Base-by-base conservation (phyloP, 2,113 vertebrate species). In the Elephantulus edwardii region DNA sequence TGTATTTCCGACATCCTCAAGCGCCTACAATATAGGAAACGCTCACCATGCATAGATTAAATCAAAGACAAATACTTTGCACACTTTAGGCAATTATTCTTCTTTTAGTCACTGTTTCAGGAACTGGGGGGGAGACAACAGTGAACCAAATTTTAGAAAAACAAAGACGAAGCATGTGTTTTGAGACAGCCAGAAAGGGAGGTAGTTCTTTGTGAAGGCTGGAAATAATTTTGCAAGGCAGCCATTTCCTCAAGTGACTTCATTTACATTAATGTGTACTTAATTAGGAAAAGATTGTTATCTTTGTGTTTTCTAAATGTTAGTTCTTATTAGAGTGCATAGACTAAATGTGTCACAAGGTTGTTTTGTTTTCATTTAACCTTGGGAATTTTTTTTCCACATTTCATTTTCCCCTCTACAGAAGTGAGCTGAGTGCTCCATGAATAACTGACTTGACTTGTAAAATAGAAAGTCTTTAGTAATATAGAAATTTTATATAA, bases 211-310 rank as follows among this genome's bases (percentile, higher is more conserved):
- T 70, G 38, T 85, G 66, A 94, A 86, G 38, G n/a, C 68, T 38
- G 66, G 52, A 86, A 74, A 81, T 90, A 77, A 91, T 77, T 95
- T 85, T 88, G 24, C 38, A 77, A 82, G 66, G 82, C 48, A 79
- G 24, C 46, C 58, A 5, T 93, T 91, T 94, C 48, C 46, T 22
- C 56, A 42, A 88, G 66, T 80, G n/a, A 64, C 26, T 86, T 90
- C 42, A 24, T 88, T 90, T 90, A 86, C 26, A 35, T 90, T 86
- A 78, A 26, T 80, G 20, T 87, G 38, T 81, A 82, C 68, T 80
- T 44, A 74, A 1, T 80, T 64, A 70, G 48, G 38, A 56, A 84
- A 79, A 87, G 42, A 28, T 3, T 88, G 82, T 87, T 80, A 40
- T 40, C 42, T 91, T 79, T 77, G 68, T 52, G 58, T 20, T 50